Evolutionary conservation across 2,113 vertebrate genomes (phyloP).

Genomic region (Phyllostomus hastatus): DNA sequence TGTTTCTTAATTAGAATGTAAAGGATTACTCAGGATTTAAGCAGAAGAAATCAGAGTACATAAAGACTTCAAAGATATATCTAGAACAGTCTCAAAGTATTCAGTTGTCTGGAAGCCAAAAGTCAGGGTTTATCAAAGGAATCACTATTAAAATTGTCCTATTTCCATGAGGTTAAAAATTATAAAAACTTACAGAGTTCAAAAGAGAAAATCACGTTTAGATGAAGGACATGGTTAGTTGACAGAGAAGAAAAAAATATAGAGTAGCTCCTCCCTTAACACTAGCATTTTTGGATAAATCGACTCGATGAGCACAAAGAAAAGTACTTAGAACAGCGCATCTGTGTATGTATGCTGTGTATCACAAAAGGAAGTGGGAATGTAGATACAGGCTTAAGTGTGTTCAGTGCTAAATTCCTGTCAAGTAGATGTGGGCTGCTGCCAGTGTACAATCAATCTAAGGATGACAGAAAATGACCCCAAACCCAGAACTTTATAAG

Average conservation of each 20-base stretch:
- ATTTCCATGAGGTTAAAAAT: conserved; percentile 2
- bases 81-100: conserved; percentile 19
- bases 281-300: conserved; percentile 58
- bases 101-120: conserved; percentile 29
- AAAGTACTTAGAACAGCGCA: conserved; percentile 70
- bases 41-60: not conserved
- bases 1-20: conserved; percentile 35
- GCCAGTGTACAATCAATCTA: not conserved
- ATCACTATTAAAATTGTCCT: not conserved
- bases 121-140: not conserved
- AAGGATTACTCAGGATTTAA: conserved; percentile 35
- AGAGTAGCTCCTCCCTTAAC: conserved; percentile 67
- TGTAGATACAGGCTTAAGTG: conserved; percentile 3
- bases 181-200: conserved; percentile 50
- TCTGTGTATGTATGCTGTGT: not conserved
- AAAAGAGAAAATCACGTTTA: not conserved
- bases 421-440: not conserved
- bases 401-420: conserved; percentile 27
- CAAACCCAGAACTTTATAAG: not conserved
- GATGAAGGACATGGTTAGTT: conserved; percentile 37
- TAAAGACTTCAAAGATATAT: not conserved
- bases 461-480: not conserved
- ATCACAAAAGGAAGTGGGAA: conserved; percentile 66
- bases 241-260: conserved; percentile 33
- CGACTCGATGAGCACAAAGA: conserved; percentile 63